A percentile compares a stretch with the other conserved stretches of the same genome.
Evolutionary conservation across 2,888 invertebrate species (phyloP).

Genomic region (Oscheius sp.): DNA sequence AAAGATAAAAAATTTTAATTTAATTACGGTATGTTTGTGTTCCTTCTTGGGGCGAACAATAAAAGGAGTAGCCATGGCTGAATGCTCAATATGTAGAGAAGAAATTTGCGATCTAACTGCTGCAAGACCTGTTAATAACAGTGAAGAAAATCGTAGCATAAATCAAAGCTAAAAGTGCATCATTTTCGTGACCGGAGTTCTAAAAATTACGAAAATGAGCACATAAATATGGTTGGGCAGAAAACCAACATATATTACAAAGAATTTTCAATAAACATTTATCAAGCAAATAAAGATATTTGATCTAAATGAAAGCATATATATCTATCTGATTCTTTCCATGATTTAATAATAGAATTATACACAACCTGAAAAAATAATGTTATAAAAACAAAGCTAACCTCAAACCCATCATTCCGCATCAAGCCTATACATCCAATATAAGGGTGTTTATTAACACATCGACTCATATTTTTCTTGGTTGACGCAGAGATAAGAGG

Average conservation of each 20-base stretch:
- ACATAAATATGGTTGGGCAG: too few relatives aligned
- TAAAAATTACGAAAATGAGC: not conserved
- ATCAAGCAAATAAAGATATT: not conserved
- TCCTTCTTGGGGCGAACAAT: slow-evolving; percentile 34
- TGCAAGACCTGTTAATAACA: slow-evolving; percentile 11
- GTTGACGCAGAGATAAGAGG: slow-evolving; percentile 32
- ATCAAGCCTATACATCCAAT: slow-evolving; percentile 38
- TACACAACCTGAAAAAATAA: too few relatives aligned
- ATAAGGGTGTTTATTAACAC: slow-evolving; percentile 45
- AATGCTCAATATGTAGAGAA: not conserved
- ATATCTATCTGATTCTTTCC: too few relatives aligned
- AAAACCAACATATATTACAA: too few relatives aligned
- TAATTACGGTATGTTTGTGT: slow-evolving; percentile 36
- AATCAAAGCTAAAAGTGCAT: not conserved
- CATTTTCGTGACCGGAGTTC: not conserved
- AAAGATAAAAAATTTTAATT: not conserved
- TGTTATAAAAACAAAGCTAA: slow-evolving; percentile 4
- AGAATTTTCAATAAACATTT: too few relatives aligned
- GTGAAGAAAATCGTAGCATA: slow-evolving; percentile 10
- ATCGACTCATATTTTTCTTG: slow-evolving; percentile 35
- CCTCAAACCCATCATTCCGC: slow-evolving; percentile 35
- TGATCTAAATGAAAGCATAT: too few relatives aligned
- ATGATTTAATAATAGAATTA: too few relatives aligned
- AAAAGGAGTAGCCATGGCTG: slow-evolving; percentile 26
- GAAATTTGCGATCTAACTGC: not conserved